Percentiles rank a stretch among this genome's conserved stretches.
phyloP scores from a whole-genome alignment of 2,113 vertebrate species.

The Microcebus tavaratra region DNA sequence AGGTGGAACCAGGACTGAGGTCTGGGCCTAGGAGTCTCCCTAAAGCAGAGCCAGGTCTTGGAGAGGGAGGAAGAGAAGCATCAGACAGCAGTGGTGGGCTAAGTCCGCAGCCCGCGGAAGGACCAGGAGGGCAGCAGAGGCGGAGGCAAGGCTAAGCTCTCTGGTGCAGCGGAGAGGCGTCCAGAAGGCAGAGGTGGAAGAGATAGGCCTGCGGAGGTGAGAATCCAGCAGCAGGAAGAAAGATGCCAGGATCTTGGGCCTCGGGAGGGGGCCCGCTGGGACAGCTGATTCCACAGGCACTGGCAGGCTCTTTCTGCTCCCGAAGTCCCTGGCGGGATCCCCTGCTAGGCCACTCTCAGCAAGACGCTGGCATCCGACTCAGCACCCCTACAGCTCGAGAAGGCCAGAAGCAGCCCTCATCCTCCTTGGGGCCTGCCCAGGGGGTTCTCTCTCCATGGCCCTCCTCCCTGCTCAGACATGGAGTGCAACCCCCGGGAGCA shows the following conservation, averaged over 20 bases:
- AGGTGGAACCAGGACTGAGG: not conserved
- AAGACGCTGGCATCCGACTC: constrained; percentile 52
- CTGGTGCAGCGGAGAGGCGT: constrained; percentile 37
- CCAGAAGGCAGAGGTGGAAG: constrained; percentile 62
- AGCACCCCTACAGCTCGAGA: not conserved
- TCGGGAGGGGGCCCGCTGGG: not conserved
- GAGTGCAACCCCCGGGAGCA: not conserved
- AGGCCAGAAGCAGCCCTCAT: not conserved
- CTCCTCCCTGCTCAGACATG: not conserved
- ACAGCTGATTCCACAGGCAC: not conserved
- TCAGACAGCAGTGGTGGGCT: not conserved
- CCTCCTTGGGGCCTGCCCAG: not conserved
- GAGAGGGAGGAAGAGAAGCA: not conserved
- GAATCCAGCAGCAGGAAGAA: constrained; percentile 65
- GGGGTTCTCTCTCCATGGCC: not conserved
- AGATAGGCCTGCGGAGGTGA: constrained; percentile 51
- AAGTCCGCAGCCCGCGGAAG: constrained; percentile 23
- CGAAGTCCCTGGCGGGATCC: not conserved
- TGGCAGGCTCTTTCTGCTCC: constrained; percentile 22
- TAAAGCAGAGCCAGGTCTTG: not conserved
- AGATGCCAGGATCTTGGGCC: not conserved
- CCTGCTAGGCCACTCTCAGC: constrained; percentile 45
- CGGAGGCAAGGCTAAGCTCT: constrained; percentile 53
- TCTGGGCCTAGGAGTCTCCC: not conserved
- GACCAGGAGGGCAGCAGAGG: constrained; percentile 45